A percentile compares a stretch with the other conserved stretches of the same genome.
These are phyloP conservation scores for Eristalis pertinax DNA, from an alignment of 2,888 invertebrate species.

Conservation along the genomic window DNA sequence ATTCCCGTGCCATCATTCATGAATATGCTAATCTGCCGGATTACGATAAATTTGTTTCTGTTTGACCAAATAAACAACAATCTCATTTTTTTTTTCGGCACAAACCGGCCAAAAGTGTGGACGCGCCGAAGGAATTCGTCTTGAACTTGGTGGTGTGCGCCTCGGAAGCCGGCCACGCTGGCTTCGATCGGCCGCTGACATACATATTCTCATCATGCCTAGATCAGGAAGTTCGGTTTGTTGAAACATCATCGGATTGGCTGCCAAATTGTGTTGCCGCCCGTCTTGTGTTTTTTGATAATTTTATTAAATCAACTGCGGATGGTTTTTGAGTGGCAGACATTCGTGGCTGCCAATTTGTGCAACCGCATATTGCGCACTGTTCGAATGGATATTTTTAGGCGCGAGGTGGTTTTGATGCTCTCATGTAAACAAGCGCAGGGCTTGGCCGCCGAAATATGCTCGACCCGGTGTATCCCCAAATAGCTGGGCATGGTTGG, in stretches of 20 bases:
- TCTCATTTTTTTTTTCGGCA: background rate
- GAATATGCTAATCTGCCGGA: slow-evolving; percentile 63
- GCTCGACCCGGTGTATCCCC: too few species aligned
- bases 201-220: background rate
- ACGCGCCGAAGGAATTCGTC: background rate
- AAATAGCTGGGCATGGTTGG: too few species aligned
- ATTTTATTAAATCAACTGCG: background rate
- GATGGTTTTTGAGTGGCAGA: background rate
- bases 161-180: background rate
- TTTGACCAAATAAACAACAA: too few species aligned
- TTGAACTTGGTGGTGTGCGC: background rate
- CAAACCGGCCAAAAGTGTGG: background rate
- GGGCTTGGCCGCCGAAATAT: background rate
- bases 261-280: background rate
- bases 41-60: slow-evolving; percentile 12
- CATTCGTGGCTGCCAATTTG: background rate
- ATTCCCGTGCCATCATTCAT: slow-evolving; percentile 54
- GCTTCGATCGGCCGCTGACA: too few species aligned
- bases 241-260: background rate
- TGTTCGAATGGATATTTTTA: background rate
- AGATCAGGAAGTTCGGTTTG: background rate
- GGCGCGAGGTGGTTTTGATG: background rate
- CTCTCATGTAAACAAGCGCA: background rate
- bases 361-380: background rate
- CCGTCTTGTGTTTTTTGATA: background rate